Evolutionary conservation across 1,140 invertebrate species (phyloP), one percentile per base, ranked within the genome.

Genomic region (Drosophila biarmipes): DNA sequence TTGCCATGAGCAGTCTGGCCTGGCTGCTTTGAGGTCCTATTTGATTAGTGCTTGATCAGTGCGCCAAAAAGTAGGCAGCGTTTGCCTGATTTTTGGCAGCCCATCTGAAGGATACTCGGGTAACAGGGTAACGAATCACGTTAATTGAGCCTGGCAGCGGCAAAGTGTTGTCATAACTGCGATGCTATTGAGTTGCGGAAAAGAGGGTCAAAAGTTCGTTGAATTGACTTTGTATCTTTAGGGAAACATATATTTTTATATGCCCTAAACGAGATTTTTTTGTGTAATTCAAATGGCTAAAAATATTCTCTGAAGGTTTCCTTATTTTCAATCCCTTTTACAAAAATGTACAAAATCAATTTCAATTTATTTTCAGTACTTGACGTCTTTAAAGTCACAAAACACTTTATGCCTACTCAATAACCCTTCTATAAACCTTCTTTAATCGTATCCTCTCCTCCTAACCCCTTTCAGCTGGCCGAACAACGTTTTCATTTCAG

Each of bases 1-100:
- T 84, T 85, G 80, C 75, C 56, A 49, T 78, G 72, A 75, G 53
- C 40, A 49, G 19, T 55, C 53, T 48, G 54, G n/a, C 17, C 19
- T 49, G 49, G 2, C 6, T 53, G 59, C 48, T 73, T 53, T 55
- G 57, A 49, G 66, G 59, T 4, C 54, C 53, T 76, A 73, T 87
- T 87, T 87, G 69, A 87, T 87, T 89, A 82, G 61, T 57, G 75
- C 71, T 75, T 75, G 69, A 87, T 87, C 82, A 87, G 66, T 86
- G 82, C 62, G 74, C 63, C 73, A 85, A 62, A 85, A 82, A 73
- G 37, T 21, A 38, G 45, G 61, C 64, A 63, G 56, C 43, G 54
- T 46, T 82, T 45, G 45, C 40, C 27, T 57, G 45, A 38, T 35
- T 61, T 59, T 72, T 72, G 49, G 46, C 55, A 72, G 38, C 6